Conservation (phyloP, 2,888 invertebrate genomes). For the Trissolcus brochymenae region DNA sequence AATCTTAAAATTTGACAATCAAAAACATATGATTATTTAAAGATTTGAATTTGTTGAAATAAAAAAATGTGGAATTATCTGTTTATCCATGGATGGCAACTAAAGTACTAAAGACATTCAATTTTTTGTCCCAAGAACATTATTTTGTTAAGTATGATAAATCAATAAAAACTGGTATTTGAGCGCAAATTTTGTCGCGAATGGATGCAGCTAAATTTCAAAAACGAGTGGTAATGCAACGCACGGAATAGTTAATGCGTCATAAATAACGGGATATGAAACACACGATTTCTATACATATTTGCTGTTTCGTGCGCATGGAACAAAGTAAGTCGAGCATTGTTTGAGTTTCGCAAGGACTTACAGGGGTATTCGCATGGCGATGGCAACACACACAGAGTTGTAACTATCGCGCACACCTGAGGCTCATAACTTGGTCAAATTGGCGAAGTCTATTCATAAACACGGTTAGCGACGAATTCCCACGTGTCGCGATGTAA, state of each 20-base stretch:
- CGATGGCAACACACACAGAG: conserved; percentile 62
- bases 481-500: conserved; percentile 65
- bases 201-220: conserved; percentile 36
- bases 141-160: no score
- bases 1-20: no score
- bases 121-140: no score
- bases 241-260: conserved; percentile 43
- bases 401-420: conserved; percentile 69
- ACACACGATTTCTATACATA: conserved; percentile 45
- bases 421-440: conserved; percentile 68
- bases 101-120: no score
- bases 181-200: conserved; percentile 15
- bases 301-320: conserved; percentile 39
- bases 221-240: conserved; percentile 43
- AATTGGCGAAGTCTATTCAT: conserved; percentile 65
- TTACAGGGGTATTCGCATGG: conserved; percentile 56
- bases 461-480: conserved; percentile 68
- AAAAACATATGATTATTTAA: no score
- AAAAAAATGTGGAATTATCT: no score
- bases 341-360: conserved; percentile 49
- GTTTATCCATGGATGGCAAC: no score
- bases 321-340: conserved; percentile 35
- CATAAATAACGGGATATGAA: conserved; percentile 38
- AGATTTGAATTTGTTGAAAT: no score
- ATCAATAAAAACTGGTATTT: no score